Base-by-base conservation (phyloP, 2,113 vertebrate genomes). In the Craseonycteris thonglongyai region DNA sequence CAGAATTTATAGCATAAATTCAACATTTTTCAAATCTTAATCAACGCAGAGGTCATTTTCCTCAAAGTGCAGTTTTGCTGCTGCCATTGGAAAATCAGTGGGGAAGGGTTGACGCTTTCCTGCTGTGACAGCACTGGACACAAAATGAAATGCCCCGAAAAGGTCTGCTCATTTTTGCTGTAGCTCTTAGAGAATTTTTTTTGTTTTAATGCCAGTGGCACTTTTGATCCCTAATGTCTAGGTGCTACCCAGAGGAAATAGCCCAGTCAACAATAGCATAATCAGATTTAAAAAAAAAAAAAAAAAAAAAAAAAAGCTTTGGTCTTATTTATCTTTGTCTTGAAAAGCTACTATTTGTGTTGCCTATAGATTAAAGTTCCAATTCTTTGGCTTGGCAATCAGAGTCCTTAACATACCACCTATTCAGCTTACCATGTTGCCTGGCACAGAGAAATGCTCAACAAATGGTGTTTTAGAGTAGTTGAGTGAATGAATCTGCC, bases 1-100 rank as follows among this genome's bases (percentile, higher is more conserved):
- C 71, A 81, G 26, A 96, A 82, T 93, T 97, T 96, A 88, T 94
- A 93, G 71, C 81, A 96, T 78, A 95, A 98, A 96, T 40, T 83
- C 49, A 97, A 42, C 95, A 94, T 94, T 95, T 94, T 0, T 88
- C 95, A 97, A 96, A 93, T 58, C 24, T 66, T 95, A 95, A 40
- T 81, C 72, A 96, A 84, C 87, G 35, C 30, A 93, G 93, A 58
- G 94, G 81, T 96, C 76, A 95, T 96, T 76, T 38, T 96, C 93
- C 75, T 97, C 82, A 66, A 89, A 94, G 93, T 90, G 42, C 7
- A 90, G 75, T 76, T 97, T 95, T 96, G 75, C 94, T 96, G n/a
- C 92, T 69, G 1, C 76, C 63, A 35, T 66, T 45, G 11, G 79
- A 90, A 96, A 96, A 97, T 94, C 85, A 93, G 0, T 91, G 66